Evolutionary conservation across 2,797 vertebrate genomes (phyloP).

Genomic region (Tenualosa ilisha): DNA sequence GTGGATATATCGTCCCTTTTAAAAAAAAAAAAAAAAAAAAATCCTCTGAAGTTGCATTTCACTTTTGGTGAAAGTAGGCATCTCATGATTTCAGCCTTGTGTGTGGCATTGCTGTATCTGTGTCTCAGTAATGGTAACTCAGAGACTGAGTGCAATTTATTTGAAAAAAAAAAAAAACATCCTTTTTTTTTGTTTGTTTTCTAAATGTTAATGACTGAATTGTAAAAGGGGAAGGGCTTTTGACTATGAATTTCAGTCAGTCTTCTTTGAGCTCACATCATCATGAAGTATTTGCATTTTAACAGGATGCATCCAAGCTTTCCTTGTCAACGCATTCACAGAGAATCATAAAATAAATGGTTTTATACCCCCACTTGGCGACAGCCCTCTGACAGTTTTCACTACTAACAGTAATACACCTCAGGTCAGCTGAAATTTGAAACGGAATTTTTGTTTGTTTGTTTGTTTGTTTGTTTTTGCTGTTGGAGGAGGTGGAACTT

Average conservation of each 20-base stretch:
- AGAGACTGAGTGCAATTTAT: not conserved
- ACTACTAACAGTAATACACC: not conserved
- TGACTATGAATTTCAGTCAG: not conserved
- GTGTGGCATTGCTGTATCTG: not conserved
- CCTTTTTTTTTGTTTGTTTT: not conserved
- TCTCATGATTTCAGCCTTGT: conserved; percentile 10
- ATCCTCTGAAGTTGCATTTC: not conserved
- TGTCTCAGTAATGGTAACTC: not conserved
- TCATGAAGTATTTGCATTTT: not conserved
- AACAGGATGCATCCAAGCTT: not conserved
- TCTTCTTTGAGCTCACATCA: not conserved
- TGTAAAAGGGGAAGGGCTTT: not conserved
- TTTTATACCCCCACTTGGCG: not conserved
- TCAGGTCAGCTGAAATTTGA: not conserved
- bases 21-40: not conserved
- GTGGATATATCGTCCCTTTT: not conserved
- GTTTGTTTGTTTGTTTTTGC: not conserved
- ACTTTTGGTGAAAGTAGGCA: conserved; percentile 2
- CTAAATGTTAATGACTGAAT: not conserved
- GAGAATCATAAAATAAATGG: not conserved
- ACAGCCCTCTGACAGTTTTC: not conserved
- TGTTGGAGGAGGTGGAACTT: not conserved
- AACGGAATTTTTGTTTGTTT: not conserved
- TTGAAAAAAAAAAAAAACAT: not conserved
- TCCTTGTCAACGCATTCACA: not conserved